Evolutionary conservation across 2,797 vertebrate species (phyloP).

Genomic region (Nannoperca obscura): DNA sequence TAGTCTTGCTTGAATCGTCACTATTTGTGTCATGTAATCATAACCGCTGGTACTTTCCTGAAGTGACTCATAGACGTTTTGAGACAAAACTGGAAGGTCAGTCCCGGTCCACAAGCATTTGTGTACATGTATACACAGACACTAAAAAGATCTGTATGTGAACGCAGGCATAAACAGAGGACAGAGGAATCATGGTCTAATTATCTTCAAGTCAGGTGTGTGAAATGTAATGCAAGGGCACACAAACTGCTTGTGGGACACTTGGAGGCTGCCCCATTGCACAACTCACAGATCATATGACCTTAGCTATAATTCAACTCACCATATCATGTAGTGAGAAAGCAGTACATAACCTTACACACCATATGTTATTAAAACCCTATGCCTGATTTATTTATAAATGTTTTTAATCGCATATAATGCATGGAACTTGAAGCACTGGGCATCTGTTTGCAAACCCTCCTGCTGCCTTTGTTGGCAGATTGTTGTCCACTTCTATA

Average conservation of each 20-base stretch:
- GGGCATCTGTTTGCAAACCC: slow-evolving; percentile 28
- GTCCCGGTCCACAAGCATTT: not conserved
- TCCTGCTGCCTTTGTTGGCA: slow-evolving; percentile 26
- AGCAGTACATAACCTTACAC: not conserved
- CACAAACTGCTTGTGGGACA: slow-evolving; percentile 18
- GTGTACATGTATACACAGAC: slow-evolving; percentile 13
- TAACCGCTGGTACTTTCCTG: not conserved
- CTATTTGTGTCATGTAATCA: not conserved
- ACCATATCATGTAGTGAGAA: not conserved
- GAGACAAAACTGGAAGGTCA: slow-evolving; percentile 16
- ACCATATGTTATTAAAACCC: slow-evolving; percentile 1
- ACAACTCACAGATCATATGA: slow-evolving; percentile 32
- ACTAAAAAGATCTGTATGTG: slow-evolving; percentile 3
- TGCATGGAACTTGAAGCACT: not conserved
- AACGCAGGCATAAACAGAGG: slow-evolving; percentile 16
- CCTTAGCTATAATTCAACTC: slow-evolving; percentile 10
- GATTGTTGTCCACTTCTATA: slow-evolving; percentile 35
- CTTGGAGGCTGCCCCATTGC: not conserved
- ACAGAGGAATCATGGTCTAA: not conserved
- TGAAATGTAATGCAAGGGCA: slow-evolving; percentile 25
- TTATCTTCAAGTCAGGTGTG: slow-evolving; percentile 28
- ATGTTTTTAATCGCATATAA: not conserved
- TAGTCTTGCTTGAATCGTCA: not conserved
- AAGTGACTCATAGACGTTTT: not conserved
- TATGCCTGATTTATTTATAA: not conserved